A percentile compares a stretch with the other conserved stretches of the same genome.
Evolutionary conservation across 2,888 invertebrate species (phyloP).

Genomic region (Drosophila meridionalis): DNA sequence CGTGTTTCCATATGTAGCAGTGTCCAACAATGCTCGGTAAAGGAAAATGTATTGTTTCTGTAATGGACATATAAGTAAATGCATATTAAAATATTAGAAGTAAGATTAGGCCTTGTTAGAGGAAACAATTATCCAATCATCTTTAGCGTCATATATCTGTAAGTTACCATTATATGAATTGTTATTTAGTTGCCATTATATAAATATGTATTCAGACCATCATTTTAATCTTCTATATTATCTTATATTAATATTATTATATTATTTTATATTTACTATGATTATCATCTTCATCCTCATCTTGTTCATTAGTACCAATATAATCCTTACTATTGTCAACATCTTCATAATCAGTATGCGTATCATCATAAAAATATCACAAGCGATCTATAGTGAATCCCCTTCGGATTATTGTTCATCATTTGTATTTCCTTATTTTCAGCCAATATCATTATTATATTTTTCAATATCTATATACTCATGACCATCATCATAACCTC

Average conservation of each 20-base stretch:
- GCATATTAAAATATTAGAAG: background rate
- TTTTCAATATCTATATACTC: too few relatives aligned
- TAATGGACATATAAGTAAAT: conserved; percentile 69
- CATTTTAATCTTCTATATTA: too few relatives aligned
- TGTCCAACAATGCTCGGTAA: conserved; percentile 96
- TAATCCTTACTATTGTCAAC: too few relatives aligned
- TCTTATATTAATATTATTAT: background rate
- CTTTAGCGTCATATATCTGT: background rate
- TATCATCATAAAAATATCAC: background rate
- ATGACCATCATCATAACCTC: too few relatives aligned
- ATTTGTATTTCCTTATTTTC: too few relatives aligned
- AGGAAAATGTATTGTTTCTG: conserved; percentile 98
- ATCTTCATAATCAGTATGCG: background rate
- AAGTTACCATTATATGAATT: background rate
- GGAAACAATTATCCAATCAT: background rate
- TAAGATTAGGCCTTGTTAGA: background rate
- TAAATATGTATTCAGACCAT: background rate
- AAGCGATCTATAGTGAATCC: too few relatives aligned
- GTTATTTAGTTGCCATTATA: too few relatives aligned
- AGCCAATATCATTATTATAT: too few relatives aligned
- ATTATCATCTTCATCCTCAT: background rate
- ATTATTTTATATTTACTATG: background rate
- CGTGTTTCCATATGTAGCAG: conserved; percentile 96
- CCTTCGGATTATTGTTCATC: too few relatives aligned
- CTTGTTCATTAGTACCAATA: too few relatives aligned